Evolutionary conservation across 2,888 invertebrate genomes (phyloP), one percentile per base, ranked within the genome.

Genomic region (Epinotia brunnichana): DNA sequence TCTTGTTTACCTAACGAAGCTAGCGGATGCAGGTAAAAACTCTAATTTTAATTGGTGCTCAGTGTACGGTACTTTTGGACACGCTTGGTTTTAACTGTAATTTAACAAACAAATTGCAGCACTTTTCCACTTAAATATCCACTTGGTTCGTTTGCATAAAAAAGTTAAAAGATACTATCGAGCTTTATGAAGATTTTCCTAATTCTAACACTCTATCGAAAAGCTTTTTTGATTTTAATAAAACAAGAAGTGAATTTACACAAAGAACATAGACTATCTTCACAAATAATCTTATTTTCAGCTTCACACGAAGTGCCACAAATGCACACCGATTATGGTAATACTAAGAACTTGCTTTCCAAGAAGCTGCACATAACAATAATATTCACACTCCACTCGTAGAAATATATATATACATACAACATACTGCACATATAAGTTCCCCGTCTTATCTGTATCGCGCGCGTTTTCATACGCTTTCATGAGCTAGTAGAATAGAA

Each of bases 31-130:
- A 53, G 19, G 35, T 15, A 19, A 29, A 35, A 48, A 35, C 17
- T 17, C 19, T 35, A 35, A n/a, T 54, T 64, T 39, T 39, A 57
- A 57, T 57, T 21, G 19, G 53, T 39, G 39, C 39, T 19, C 35
- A 21, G 17, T 54, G 7, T 21, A 64, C 15, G 35, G 35, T 53
- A 21, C 17, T 35, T 39, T 15, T 1, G 21, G 7, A 3, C 19
- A 13, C 21, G 1, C 39, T 64, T 63, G 29, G 53, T 64, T 53
- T 53, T 29, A 35, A 11, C 15, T 19, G 19, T 35, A 9, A 21
- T 51, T 63, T 39, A 53, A 64, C 63, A 35, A 64, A 35, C 35
- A 53, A 53, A 35, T 17, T 17, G 62, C 41, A 13, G n/a, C 35
- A 35, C 35, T 29, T 24, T 63, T 64, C 15, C 21, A 19, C 19